Conservation (phyloP, 2,113 vertebrate species). For the Tretioscincus oriximinensis region DNA sequence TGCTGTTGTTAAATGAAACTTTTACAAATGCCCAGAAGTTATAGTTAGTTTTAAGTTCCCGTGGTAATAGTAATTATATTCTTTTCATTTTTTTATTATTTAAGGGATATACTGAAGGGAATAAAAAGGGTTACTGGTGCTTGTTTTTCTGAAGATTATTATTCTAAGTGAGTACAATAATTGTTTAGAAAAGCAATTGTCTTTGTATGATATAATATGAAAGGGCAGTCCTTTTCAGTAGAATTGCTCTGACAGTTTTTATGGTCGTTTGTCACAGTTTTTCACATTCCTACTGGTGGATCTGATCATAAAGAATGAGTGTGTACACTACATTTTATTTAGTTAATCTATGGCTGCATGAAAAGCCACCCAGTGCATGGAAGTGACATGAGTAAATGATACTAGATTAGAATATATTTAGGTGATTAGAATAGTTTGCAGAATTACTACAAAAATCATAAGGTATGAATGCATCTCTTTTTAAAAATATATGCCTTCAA, state of each 20-base stretch:
- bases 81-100: constrained; percentile 41
- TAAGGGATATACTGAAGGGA: constrained; percentile 45
- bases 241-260: background rate
- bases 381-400: background rate
- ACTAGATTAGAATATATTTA: constrained; percentile 11
- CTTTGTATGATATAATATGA: background rate
- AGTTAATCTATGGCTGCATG: background rate
- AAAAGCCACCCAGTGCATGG: background rate
- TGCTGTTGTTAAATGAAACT: constrained; percentile 40
- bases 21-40: constrained; percentile 62
- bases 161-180: constrained; percentile 51
- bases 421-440: background rate
- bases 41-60: constrained; percentile 42
- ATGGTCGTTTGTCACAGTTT: constrained; percentile 9
- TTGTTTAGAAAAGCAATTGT: constrained; percentile 11
- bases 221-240: constrained; percentile 20
- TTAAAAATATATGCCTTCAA: background rate
- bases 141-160: constrained; percentile 27
- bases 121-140: constrained; percentile 28
- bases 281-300: constrained; percentile 18
- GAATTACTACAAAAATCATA: background rate
- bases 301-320: background rate
- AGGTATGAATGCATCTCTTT: background rate
- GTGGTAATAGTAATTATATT: constrained; percentile 54
- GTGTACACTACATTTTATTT: constrained; percentile 1